Conservation (phyloP, 1,140 invertebrate genomes). For the Polypedilum vanderplanki region DNA sequence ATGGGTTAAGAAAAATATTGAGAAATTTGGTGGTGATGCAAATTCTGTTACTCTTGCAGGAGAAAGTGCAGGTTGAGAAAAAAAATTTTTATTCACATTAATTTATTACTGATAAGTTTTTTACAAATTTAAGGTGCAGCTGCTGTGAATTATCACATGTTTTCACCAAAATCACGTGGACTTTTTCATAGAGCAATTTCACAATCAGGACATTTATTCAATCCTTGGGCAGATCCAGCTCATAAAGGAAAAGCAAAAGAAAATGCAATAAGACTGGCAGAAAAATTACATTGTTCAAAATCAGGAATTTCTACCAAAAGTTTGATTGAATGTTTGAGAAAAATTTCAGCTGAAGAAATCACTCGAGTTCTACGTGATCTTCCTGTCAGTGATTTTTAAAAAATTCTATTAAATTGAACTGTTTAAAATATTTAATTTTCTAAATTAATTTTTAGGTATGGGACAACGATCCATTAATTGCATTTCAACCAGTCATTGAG, state of each 20-base stretch:
- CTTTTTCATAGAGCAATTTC: neutral
- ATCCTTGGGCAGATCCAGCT: neutral
- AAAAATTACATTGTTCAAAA: neutral
- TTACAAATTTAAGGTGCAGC: conserved; percentile 43
- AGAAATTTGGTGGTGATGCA: conserved; percentile 38
- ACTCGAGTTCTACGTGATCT: conserved; percentile 54
- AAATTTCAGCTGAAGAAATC: conserved; percentile 52
- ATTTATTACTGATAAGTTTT: no score
- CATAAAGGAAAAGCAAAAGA: neutral
- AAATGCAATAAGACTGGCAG: neutral
- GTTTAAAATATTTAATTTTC: no score
- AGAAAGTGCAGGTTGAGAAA: conserved; percentile 49
- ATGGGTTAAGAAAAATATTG: conserved; percentile 44
- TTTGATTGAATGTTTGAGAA: conserved; percentile 53
- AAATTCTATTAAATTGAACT: no score
- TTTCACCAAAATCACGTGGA: conserved; percentile 43
- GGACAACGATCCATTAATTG: conserved; percentile 64
- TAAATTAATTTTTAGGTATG: conserved; percentile 45
- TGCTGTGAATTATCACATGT: conserved; percentile 45
- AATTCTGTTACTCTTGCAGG: conserved; percentile 52
- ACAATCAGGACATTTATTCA: neutral
- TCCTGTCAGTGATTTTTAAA: no score
- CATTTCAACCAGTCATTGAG: conserved; percentile 66
- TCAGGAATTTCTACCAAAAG: neutral
- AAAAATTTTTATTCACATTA: no score